phyloP scores from a whole-genome alignment of 2,113 vertebrate genomes.

The Marmota flaviventris region DNA sequence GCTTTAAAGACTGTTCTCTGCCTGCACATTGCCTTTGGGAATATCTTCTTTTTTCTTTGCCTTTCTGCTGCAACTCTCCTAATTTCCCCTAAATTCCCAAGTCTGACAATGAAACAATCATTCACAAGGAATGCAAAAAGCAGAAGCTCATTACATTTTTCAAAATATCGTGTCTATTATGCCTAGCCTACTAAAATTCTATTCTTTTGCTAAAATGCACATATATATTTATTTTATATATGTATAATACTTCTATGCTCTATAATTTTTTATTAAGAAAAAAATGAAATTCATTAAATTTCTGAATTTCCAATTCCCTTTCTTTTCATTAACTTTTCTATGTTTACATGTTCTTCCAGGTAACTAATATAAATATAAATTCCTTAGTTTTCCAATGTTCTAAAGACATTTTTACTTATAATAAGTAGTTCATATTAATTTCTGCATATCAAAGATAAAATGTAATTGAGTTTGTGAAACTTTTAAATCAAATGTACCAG shows the following conservation, averaged over 20 bases:
- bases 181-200: not conserved
- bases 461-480: not conserved
- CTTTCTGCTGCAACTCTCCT: not conserved
- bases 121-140: not conserved
- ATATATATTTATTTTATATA: not conserved
- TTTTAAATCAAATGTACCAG: not conserved
- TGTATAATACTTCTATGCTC: not conserved
- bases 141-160: not conserved
- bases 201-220: slow-evolving; percentile 1
- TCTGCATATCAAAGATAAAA: slow-evolving; percentile 15
- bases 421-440: slow-evolving; percentile 44
- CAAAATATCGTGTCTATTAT: not conserved
- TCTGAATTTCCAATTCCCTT: slow-evolving; percentile 1
- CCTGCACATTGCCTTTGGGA: not conserved
- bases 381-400: slow-evolving; percentile 2
- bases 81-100: not conserved
- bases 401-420: slow-evolving; percentile 52
- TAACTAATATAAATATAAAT: not conserved
- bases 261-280: not conserved
- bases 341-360: not conserved
- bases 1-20: not conserved
- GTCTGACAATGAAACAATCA: not conserved
- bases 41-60: not conserved
- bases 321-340: slow-evolving; percentile 4
- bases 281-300: not conserved